Base-by-base conservation (phyloP, 1,140 invertebrate genomes). In the Phymorhynchus buccinoides region DNA sequence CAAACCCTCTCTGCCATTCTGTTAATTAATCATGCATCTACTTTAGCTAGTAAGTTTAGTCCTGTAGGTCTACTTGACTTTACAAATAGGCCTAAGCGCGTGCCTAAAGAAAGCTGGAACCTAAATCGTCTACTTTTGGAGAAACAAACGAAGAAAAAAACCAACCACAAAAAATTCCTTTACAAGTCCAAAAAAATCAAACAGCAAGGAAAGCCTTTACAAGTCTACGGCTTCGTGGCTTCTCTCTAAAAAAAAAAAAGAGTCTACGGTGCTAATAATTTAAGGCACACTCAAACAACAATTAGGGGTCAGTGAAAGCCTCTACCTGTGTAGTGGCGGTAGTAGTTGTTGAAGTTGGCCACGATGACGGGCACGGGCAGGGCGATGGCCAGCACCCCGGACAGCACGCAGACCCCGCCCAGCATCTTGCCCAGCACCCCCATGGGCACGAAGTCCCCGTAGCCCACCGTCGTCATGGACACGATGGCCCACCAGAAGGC, bases 271-370 rank as follows among this genome's bases (percentile, higher is more conserved):
- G 6, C 56, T 62, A 27, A 22, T 27, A 27, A 27, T 16, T 14
- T 22, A 9, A 18, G 22, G 6, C 6, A 12, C 22, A 62, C 56
- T n/a, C n/a, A 62, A 4, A 6, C 22, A 18, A 22, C 14, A 18
- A 27, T 27, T 27, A 62, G 12, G 56, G 12, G 18, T 73, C 30
- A 73, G 71, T 39, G 71, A 35, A 18, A 71, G 7, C 71, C 32
- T 73, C 80, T 85, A 81, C 84, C 86, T 73, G 84, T 86, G 48
- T 84, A 87, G 35, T 86, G 87, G 4, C 83, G 73, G 95, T 99
- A 99, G 95, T 99, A 99, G 95, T 99, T 99, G 94, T 99, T 99
- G 96, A 99, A 99, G 95, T 99, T 99, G 94, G 98, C 98, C 89
- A 99, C 98, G 94, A 99, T 99, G 94, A 99, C 98, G 89, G 98